A percentile compares a stretch with the other conserved stretches of the same genome.
phyloP scores from a whole-genome alignment of 2,797 vertebrate species.

The Selene dorsalis region DNA sequence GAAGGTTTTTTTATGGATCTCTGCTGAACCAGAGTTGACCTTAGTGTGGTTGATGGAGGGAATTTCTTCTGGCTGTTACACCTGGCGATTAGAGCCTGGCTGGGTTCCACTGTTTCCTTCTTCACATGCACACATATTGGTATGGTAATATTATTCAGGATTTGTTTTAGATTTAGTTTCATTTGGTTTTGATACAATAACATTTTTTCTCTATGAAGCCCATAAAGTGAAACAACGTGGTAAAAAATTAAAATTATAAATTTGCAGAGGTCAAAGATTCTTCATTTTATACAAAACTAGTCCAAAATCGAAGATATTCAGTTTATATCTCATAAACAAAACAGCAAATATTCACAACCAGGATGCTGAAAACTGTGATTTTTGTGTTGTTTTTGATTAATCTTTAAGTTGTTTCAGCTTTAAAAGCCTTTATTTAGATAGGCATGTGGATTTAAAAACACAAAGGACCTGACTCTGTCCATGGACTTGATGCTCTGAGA shows the following conservation, averaged over 20 bases:
- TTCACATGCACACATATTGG: background rate
- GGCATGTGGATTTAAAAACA: background rate
- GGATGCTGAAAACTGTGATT: background rate
- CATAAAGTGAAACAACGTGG: background rate
- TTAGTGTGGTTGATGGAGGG: background rate
- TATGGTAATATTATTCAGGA: no score
- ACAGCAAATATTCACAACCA: background rate
- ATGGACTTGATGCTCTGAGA: background rate
- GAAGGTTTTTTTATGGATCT: constrained; percentile 26
- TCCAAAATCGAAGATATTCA: no score
- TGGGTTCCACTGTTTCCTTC: constrained; percentile 7
- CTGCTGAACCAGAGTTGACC: constrained; percentile 23
- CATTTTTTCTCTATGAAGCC: background rate
- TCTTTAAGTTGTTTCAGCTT: background rate
- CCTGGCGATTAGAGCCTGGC: constrained; percentile 1
- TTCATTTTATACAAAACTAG: background rate
- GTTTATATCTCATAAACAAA: no score
- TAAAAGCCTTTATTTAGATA: background rate
- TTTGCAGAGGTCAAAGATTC: background rate
- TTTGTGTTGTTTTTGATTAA: background rate
- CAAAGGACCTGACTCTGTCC: background rate
- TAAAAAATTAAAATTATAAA: background rate
- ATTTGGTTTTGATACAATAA: background rate
- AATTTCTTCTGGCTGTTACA: constrained; percentile 13
- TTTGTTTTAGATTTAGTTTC: background rate